phyloP scores from a whole-genome alignment of 1,140 invertebrate genomes.

The Dreissena rostriformis region DNA sequence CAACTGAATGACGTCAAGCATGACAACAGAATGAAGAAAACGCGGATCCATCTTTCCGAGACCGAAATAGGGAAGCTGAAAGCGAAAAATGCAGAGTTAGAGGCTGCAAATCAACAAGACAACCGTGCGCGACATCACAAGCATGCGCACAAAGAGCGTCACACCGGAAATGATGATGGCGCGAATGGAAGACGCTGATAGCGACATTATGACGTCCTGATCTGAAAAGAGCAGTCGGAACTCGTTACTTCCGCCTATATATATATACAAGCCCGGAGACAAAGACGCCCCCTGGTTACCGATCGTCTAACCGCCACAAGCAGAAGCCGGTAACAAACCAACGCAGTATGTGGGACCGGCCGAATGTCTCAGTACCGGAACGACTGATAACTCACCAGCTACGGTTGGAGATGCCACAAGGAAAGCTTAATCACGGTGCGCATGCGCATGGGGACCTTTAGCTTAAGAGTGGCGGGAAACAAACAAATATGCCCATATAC shows the following conservation, averaged over 20 bases:
- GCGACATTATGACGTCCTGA: not conserved
- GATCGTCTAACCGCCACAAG: not conserved
- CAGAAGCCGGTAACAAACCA: not conserved
- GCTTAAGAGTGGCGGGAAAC: constrained; percentile 26
- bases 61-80: constrained; percentile 39
- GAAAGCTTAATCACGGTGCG: not conserved
- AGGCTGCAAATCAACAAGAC: not conserved
- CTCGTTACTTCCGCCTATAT: not conserved
- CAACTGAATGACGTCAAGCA: constrained; percentile 52
- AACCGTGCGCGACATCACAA: not conserved
- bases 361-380: constrained; percentile 4
- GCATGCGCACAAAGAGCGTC: not conserved
- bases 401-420: constrained; percentile 24
- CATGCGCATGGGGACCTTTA: constrained; percentile 16
- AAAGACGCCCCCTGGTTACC: not conserved
- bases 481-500: constrained; percentile 28
- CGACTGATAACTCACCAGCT: constrained; percentile 36
- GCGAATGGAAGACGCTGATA: not conserved
- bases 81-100: constrained; percentile 33
- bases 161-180: no score
- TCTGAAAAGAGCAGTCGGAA: not conserved
- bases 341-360: not conserved
- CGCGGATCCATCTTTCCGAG: constrained; percentile 42
- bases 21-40: constrained; percentile 48
- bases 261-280: not conserved